Evolutionary conservation across 2,888 invertebrate genomes (phyloP).

Genomic region (Zele albiditarsus): DNA sequence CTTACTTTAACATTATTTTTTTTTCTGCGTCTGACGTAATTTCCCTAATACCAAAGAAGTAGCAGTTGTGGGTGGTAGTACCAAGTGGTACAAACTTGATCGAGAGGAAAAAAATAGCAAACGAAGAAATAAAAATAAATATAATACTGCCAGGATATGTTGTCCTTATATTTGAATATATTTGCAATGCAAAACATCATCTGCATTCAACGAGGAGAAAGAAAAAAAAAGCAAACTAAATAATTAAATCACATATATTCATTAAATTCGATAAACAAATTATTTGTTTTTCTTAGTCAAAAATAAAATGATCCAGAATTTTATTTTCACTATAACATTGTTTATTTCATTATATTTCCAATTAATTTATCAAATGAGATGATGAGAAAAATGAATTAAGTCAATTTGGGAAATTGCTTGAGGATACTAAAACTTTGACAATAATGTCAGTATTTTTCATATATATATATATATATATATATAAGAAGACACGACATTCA

Average conservation of each 20-base stretch:
- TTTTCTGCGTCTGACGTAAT: background rate
- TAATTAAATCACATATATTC: background rate
- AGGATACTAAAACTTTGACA: background rate
- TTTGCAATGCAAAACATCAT: slow-evolving; percentile 8
- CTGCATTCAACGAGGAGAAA: background rate
- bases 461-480: background rate
- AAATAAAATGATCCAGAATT: background rate
- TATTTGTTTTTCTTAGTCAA: background rate
- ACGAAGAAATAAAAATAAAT: background rate
- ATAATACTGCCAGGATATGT: background rate
- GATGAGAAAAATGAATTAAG: background rate
- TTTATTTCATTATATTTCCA: background rate
- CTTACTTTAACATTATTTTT: background rate
- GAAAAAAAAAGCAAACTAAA: background rate
- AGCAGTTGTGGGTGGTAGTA: background rate
- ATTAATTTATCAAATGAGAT: background rate
- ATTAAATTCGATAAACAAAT: background rate
- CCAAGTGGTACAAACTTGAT: slow-evolving; percentile 2
- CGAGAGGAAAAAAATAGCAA: background rate
- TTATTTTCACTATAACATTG: background rate
- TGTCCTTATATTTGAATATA: background rate
- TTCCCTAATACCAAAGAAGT: slow-evolving; percentile 11
- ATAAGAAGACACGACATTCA: background rate
- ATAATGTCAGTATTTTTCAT: background rate
- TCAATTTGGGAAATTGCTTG: background rate